Evolutionary conservation across 1,140 invertebrate genomes (phyloP), one percentile per base, ranked within the genome.

Genomic region (Drosophila miranda): DNA sequence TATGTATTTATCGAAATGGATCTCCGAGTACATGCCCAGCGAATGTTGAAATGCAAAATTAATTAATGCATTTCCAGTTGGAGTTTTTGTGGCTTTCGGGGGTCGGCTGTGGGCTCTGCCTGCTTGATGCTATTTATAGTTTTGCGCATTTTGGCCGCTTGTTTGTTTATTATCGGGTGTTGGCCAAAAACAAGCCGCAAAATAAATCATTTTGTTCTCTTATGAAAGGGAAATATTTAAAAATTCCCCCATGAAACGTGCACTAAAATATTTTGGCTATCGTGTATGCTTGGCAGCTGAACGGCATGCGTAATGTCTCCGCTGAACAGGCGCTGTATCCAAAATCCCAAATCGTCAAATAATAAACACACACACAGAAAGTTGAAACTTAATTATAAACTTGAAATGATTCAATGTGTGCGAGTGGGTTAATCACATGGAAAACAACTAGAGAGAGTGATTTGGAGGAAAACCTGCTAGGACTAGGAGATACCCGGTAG

Each of bases 1-100:
- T 38, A 5, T 38, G 1, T 3, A 38, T 11, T 11, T 26, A 9
- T 30, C 49, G 8, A 9, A 38, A 38, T 38, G 34, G 9, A 38
- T 38, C 3, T 38, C 34, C 13, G 34, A 38, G 34, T 38, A 38
- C 41, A 26, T 11, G 19, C 26, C 11, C 48, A 43, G 23, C 14
- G 43, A 57, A 68, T 62, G 44, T 62, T 43, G 41, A 62, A 59
- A 66, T 58, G 68, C 58, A 44, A 67, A 61, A 63, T 72, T 76
- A 78, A 73, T 76, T 73, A 73, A 68, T 63, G 55, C 19, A 54
- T 60, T 72, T 72, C 42, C 8, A 13, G 30, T 49, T 38, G 2
- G 2, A 13, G 2, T 51, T 23, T 60, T 46, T 38, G 30, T 23
- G 26, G 34, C 34, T 14, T 45, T 38, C 21, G 34, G 11, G 34